phyloP scores from a whole-genome alignment of 2,888 invertebrate species.

The Cryptus viduatorius region DNA sequence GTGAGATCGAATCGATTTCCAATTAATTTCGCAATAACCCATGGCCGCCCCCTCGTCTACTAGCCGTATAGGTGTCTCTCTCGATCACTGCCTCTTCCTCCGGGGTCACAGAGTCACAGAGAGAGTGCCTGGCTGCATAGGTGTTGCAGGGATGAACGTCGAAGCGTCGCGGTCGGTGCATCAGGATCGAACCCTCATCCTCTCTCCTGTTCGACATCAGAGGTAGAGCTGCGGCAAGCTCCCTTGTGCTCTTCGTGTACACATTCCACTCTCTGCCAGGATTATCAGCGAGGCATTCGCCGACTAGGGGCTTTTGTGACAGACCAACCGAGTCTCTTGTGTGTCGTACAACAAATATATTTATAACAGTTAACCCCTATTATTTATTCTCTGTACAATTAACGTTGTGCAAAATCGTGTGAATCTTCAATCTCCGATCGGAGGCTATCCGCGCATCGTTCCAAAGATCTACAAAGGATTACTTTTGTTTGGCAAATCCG shows the following conservation, averaged over 20 bases:
- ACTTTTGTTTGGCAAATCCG: no score
- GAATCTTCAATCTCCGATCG: no score
- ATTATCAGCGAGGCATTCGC: constrained; percentile 21
- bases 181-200: constrained; percentile 19
- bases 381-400: background rate
- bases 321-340: background rate
- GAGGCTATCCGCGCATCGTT: no score
- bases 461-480: no score
- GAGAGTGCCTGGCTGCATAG: constrained; percentile 12
- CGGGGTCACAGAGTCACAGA: constrained; percentile 41
- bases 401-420: background rate
- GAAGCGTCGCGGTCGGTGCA: constrained; percentile 52
- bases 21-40: constrained; percentile 66
- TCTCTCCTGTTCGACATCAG: constrained; percentile 32
- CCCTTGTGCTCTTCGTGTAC: background rate
- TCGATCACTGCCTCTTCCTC: constrained; percentile 48
- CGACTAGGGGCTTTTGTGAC: background rate
- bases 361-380: background rate
- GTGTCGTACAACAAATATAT: background rate
- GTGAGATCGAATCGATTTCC: constrained; percentile 62
- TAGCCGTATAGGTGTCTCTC: constrained; percentile 1
- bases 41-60: constrained; percentile 29
- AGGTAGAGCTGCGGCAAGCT: constrained; percentile 10
- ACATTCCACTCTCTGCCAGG: constrained; percentile 34
- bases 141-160: constrained; percentile 48